A percentile compares a stretch with the other conserved stretches of the same genome.
phyloP scores from a whole-genome alignment of 2,888 invertebrate genomes.

The Ariolimax columbianus region DNA sequence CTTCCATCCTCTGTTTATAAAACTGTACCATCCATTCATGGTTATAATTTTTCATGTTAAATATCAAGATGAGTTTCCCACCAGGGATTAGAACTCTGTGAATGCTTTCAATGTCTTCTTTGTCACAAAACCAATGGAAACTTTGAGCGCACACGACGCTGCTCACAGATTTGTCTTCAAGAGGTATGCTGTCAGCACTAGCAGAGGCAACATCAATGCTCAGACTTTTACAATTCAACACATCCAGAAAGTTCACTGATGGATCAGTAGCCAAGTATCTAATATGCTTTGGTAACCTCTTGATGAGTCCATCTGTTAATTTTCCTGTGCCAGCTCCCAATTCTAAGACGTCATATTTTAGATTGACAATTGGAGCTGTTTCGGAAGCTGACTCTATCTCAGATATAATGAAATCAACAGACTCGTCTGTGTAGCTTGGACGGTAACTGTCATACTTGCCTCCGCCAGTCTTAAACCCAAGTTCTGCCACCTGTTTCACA shows the following conservation, averaged over 20 bases:
- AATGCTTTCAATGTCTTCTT: slow-evolving; percentile 59
- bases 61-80: slow-evolving; percentile 52
- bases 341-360: slow-evolving; percentile 60
- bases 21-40: slow-evolving; percentile 35
- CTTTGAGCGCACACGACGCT: slow-evolving; percentile 65
- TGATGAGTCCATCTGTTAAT: slow-evolving; percentile 54
- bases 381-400: neutral
- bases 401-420: slow-evolving; percentile 50
- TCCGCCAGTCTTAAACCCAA: slow-evolving; percentile 52
- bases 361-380: neutral
- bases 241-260: slow-evolving; percentile 59
- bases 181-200: slow-evolving; percentile 58
- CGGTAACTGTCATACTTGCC: slow-evolving; percentile 59
- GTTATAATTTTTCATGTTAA: slow-evolving; percentile 34
- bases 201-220: slow-evolving; percentile 57
- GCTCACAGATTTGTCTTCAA: slow-evolving; percentile 60
- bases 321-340: slow-evolving; percentile 70
- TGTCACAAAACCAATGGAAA: slow-evolving; percentile 68
- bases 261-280: slow-evolving; percentile 65
- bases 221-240: slow-evolving; percentile 56
- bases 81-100: slow-evolving; percentile 62
- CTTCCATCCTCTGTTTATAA: slow-evolving; percentile 30
- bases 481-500: neutral
- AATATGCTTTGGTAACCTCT: slow-evolving; percentile 9
- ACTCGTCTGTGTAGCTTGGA: slow-evolving; percentile 64